Conservation (phyloP, 2,113 vertebrate species). For the Indicator maculatus region DNA sequence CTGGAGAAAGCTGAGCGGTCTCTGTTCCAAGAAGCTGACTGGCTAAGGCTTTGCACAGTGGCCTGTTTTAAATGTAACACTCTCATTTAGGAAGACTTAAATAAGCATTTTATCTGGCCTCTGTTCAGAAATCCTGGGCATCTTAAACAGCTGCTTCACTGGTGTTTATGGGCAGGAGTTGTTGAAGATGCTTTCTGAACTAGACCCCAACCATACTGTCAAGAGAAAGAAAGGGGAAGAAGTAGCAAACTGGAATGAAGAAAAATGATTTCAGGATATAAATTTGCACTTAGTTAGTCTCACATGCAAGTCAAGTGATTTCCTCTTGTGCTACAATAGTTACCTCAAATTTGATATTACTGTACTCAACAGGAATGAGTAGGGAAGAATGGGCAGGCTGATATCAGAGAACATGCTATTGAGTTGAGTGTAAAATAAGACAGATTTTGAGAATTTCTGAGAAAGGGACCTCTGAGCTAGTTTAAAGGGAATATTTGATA, state of each 20-base stretch:
- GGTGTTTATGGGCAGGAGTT: not conserved
- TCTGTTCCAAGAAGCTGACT: not conserved
- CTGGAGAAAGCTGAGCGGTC: not conserved
- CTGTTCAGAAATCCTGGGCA: not conserved
- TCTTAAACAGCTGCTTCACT: not conserved
- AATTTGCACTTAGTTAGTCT: not conserved
- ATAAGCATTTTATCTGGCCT: not conserved
- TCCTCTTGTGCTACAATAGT: not conserved
- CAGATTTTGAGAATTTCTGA: not conserved
- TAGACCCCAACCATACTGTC: accelerated
- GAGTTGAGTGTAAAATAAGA: not conserved
- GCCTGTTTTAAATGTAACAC: not conserved
- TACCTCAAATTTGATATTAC: not conserved
- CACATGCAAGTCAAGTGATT: not conserved
- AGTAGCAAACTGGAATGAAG: not conserved
- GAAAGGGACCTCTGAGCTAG: not conserved
- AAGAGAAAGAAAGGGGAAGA: not conserved
- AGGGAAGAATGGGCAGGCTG: not conserved
- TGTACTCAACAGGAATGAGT: not conserved
- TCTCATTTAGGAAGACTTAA: not conserved
- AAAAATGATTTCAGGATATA: not conserved
- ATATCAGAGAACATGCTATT: not conserved
- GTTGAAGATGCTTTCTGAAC: not conserved
- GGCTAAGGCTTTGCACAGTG: not conserved
- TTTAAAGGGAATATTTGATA: not conserved